Percentiles rank a stretch among this genome's conserved stretches.
Evolutionary conservation across 1,140 invertebrate genomes (phyloP).

Genomic region (Choristoneura fumiferana): DNA sequence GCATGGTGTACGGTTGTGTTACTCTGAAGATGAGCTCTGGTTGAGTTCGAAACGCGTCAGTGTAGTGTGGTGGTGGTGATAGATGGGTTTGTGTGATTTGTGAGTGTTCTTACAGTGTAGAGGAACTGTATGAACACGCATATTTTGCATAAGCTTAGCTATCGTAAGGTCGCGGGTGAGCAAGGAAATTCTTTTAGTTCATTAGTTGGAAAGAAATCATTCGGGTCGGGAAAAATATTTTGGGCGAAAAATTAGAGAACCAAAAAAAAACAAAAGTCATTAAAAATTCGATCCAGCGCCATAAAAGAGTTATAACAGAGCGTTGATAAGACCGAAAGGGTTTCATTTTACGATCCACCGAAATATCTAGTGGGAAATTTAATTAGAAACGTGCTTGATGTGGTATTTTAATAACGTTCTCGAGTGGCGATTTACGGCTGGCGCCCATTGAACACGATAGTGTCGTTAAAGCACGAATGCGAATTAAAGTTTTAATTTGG

Average conservation of each 20-base stretch:
- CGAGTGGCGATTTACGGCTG: conserved; percentile 45
- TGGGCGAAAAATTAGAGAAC: neutral
- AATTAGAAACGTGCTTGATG: conserved; percentile 58
- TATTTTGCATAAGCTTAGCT: no score
- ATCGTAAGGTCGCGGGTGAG: no score
- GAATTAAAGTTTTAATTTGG: conserved; percentile 46
- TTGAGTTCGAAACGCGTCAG: no score
- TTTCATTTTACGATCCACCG: conserved; percentile 53
- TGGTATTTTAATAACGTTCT: conserved; percentile 59
- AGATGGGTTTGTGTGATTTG: no score
- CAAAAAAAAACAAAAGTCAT: neutral
- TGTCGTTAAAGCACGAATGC: conserved; percentile 39
- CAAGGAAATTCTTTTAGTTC: conserved; percentile 16
- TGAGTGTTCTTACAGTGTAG: no score
- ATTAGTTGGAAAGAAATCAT: no score
- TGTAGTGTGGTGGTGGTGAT: no score
- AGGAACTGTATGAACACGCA: no score
- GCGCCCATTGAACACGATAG: conserved; percentile 28
- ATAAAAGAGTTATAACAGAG: conserved; percentile 34
- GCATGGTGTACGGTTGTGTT: no score
- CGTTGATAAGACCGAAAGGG: conserved; percentile 50
- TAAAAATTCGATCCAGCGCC: conserved; percentile 14
- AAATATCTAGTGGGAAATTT: conserved; percentile 57
- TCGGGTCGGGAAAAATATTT: no score
- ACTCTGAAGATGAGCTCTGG: no score